Evolutionary conservation across 1,140 invertebrate genomes (phyloP).

Genomic region (Notospermus geniculatus): DNA sequence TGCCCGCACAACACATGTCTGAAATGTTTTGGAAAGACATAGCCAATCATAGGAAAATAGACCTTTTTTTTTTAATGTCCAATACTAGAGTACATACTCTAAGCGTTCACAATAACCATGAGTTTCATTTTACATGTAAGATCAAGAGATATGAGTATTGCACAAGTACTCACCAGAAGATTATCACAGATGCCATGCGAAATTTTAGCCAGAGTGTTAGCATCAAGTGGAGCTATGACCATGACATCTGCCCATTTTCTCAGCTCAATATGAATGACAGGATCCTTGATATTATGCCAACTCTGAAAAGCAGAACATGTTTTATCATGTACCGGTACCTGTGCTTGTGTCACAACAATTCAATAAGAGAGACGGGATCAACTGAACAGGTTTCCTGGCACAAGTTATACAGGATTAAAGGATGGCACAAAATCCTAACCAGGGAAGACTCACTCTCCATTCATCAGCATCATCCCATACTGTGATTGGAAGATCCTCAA

Average conservation of each 20-base stretch:
- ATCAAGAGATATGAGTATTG: not conserved
- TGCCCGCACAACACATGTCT: slow-evolving; percentile 85
- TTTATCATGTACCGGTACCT: slow-evolving; percentile 9
- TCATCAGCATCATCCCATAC: slow-evolving; percentile 82
- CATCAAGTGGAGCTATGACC: slow-evolving; percentile 92
- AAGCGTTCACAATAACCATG: not conserved
- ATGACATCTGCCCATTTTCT: slow-evolving; percentile 94
- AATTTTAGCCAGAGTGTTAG: slow-evolving; percentile 95
- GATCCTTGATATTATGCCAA: slow-evolving; percentile 91
- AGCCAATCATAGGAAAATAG: not conserved
- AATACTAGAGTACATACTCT: not conserved
- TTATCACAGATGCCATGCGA: slow-evolving; percentile 94
- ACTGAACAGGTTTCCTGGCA: too few relatives aligned
- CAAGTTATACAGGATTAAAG: too few relatives aligned
- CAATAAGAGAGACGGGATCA: not conserved
- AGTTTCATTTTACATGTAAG: not conserved
- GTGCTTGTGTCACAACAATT: not conserved
- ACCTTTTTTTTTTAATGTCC: not conserved
- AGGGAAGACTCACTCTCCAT: slow-evolving; percentile 65
- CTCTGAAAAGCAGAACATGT: slow-evolving; percentile 39
- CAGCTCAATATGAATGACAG: slow-evolving; percentile 94
- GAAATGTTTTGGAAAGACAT: slow-evolving; percentile 10
- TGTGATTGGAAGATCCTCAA: slow-evolving; percentile 63
- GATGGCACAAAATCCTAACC: too few relatives aligned
- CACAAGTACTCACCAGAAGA: slow-evolving; percentile 63